Percentiles rank a stretch among this genome's conserved stretches.
Evolutionary conservation across 2,888 invertebrate genomes (phyloP).

Genomic region (Apamea anceps): DNA sequence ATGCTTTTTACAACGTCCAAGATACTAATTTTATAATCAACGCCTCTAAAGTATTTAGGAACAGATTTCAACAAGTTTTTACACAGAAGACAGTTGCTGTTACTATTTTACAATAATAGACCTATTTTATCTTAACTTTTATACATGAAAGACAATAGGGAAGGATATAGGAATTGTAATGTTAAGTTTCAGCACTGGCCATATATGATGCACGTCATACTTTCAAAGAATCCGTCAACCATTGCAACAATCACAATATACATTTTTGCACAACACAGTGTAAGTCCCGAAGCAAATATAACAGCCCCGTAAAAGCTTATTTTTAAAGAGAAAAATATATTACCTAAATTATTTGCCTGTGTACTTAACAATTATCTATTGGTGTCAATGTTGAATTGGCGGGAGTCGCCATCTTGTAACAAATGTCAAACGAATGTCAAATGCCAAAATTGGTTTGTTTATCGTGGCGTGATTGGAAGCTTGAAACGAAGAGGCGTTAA

Average conservation of each 20-base stretch:
- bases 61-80: constrained; percentile 53
- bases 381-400: constrained; percentile 74
- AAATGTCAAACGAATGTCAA: constrained; percentile 69
- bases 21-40: constrained; percentile 28
- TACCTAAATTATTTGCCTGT: constrained; percentile 79
- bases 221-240: constrained; percentile 2
- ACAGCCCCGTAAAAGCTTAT: constrained; percentile 77
- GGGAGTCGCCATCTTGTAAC: constrained; percentile 76
- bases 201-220: constrained; percentile 7
- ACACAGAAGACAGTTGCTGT: constrained; percentile 42
- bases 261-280: constrained; percentile 66
- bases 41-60: constrained; percentile 35
- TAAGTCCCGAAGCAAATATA: constrained; percentile 74
- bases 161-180: constrained; percentile 46
- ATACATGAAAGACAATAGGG: constrained; percentile 52
- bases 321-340: constrained; percentile 77
- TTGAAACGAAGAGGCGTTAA: constrained; percentile 71
- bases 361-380: constrained; percentile 77
- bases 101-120: constrained; percentile 50
- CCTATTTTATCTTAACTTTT: constrained; percentile 58
- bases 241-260: constrained; percentile 55
- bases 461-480: constrained; percentile 77
- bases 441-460: constrained; percentile 63
- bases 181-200: constrained; percentile 48
- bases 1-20: constrained; percentile 23